Evolutionary conservation across 2,113 vertebrate genomes (phyloP), one percentile per base, ranked within the genome.

Genomic region (Thunnus thynnus): DNA sequence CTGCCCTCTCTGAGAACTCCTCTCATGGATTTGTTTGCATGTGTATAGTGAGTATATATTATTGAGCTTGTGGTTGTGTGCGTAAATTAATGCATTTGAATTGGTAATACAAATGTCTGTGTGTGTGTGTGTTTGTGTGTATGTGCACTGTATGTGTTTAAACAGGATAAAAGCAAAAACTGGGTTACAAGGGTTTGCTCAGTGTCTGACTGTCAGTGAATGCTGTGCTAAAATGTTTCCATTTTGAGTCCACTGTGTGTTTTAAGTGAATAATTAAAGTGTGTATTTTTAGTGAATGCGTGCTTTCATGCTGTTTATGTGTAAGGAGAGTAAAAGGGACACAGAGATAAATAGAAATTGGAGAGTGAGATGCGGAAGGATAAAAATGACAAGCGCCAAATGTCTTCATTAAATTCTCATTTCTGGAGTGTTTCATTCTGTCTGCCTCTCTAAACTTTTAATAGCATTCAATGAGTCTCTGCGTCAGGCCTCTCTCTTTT

Each of bases 391-490:
- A 83, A 78, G 67, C 71, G 79, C 66, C 88, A 90, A 85, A 88
- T 87, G 79, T 85, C 72, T 86, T 83, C 82, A 85, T 91, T 91
- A 87, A 82, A 88, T 82, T 85, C 82, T 88, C 68, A 83, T 90
- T 85, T 86, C 13, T 80, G 69, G 65, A 82, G 44, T 44, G 56
- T 85, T 78, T 85, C 68, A 70, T 88, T 86, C 74, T 66, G n/a
- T 78, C 78, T 73, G 75, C 66, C 80, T 83, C 79, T 70, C 78
- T 66, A 72, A 90, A 85, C 72, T 89, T 87, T 86, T 81, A 86
- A 88, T 74, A 56, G 70, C 66, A 51, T 76, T 76, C 52, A 57
- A 22, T 67, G 54, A 77, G 50, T 73, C 13, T 80, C 58, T 82
- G 73, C 9, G 18, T 78, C 47, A 41, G 36, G 9, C 36, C 36